Conservation (phyloP, 2,113 vertebrate species). For the Prunella fulvescens region DNA sequence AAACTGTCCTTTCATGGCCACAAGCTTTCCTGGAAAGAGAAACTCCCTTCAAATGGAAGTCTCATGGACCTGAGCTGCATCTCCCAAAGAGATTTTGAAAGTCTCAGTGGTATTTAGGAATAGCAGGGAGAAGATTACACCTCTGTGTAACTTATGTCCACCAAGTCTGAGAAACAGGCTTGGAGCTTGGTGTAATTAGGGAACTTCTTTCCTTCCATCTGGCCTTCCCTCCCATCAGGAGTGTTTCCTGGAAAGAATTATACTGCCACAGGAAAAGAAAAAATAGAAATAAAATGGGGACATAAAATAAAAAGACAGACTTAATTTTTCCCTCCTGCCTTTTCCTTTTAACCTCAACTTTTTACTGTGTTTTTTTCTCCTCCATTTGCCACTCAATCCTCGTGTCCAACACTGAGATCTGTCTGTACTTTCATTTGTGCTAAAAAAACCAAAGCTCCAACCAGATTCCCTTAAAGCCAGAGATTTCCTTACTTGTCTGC, state of each 20-base stretch:
- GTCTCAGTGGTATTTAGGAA: neutral
- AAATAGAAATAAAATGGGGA: neutral
- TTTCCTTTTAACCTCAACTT: neutral
- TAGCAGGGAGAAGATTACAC: neutral
- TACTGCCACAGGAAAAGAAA: neutral
- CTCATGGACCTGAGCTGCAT: neutral
- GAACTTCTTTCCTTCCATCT: neutral
- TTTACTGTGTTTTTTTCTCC: neutral
- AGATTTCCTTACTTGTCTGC: slow-evolving; percentile 89
- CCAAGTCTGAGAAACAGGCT: neutral
- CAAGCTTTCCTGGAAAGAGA: neutral
- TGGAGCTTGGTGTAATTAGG: neutral
- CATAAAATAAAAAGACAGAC: neutral
- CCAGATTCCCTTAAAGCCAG: neutral
- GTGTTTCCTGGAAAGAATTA: neutral
- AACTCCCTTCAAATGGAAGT: neutral
- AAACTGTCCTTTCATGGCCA: neutral
- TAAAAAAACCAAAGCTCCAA: neutral
- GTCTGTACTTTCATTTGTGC: neutral
- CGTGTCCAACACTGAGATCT: neutral
- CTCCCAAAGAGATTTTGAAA: neutral
- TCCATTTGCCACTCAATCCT: neutral
- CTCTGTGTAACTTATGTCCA: neutral
- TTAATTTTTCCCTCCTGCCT: neutral
- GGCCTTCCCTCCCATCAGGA: neutral